Conservation (phyloP, 2,113 vertebrate species). For the Speoplatyrhinus poulsoni region DNA sequence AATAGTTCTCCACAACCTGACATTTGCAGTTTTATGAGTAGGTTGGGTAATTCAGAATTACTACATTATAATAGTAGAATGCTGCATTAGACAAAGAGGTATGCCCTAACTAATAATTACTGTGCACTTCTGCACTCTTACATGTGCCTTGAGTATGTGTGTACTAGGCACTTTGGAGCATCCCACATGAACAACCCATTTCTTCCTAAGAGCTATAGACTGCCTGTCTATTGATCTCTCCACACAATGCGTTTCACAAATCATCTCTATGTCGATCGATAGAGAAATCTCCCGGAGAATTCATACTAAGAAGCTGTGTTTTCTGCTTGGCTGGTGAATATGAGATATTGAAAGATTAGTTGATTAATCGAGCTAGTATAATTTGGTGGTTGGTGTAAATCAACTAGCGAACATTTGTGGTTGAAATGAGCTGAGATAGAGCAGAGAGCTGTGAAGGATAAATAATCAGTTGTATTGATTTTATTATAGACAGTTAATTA, state of each 20-base stretch:
- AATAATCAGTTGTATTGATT: conserved; percentile 80
- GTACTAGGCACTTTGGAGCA: no score
- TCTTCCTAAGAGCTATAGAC: conserved; percentile 90
- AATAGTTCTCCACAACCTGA: no score
- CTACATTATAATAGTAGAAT: no score
- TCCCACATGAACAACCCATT: conserved; percentile 68
- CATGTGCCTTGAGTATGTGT: no score
- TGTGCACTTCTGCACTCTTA: no score
- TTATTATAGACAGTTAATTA: conserved; percentile 82
- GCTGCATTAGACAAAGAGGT: no score
- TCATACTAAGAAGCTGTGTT: conserved; percentile 95
- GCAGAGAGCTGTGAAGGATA: conserved; percentile 82
- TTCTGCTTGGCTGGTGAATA: conserved; percentile 62
- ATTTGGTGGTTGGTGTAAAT: conserved; percentile 97
- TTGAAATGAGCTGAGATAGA: conserved; percentile 95
- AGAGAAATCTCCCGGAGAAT: conserved; percentile 99
- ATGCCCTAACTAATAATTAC: no score
- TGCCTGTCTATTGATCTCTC: conserved; percentile 90
- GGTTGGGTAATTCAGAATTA: no score
- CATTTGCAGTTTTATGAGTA: no score
- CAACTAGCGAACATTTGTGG: conserved; percentile 94
- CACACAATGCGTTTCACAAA: conserved; percentile 98
- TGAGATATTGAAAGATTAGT: conserved; percentile 92
- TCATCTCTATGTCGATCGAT: conserved; percentile 98
- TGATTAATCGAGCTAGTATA: conserved; percentile 99